phyloP scores from a whole-genome alignment of 2,888 invertebrate species.

The Aethes cnicana region DNA sequence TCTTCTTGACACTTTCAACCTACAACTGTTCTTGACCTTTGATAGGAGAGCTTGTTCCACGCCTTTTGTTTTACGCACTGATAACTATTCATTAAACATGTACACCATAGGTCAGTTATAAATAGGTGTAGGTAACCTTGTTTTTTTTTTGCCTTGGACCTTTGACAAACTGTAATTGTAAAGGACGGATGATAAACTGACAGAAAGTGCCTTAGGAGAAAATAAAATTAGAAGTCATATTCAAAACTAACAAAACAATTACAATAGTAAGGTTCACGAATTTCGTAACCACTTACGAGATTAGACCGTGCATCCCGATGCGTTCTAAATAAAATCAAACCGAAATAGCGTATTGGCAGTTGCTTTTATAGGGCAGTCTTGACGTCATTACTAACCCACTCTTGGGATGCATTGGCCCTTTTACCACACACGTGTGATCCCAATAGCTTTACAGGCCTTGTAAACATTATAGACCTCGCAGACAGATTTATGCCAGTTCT shows the following conservation, averaged over 20 bases:
- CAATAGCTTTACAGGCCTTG: slow-evolving; percentile 44
- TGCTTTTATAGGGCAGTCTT: slow-evolving; percentile 45
- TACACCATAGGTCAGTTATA: too few species aligned
- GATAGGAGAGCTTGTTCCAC: neutral
- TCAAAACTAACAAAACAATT: slow-evolving; percentile 8
- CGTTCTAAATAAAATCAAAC: slow-evolving; percentile 46
- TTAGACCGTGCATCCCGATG: slow-evolving; percentile 44
- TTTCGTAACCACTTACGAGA: slow-evolving; percentile 28
- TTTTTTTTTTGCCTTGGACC: too few species aligned
- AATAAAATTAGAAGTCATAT: too few species aligned
- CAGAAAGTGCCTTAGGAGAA: too few species aligned
- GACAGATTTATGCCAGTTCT: slow-evolving; percentile 43
- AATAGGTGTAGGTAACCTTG: too few species aligned
- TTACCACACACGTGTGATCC: slow-evolving; percentile 52
- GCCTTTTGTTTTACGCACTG: slow-evolving; percentile 1
- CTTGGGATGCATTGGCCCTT: slow-evolving; percentile 59
- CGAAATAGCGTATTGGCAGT: slow-evolving; percentile 45
- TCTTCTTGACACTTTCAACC: slow-evolving; percentile 21
- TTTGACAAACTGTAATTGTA: too few species aligned
- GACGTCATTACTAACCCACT: slow-evolving; percentile 69
- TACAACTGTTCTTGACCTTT: slow-evolving; percentile 17
- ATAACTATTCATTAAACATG: neutral
- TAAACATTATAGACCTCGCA: slow-evolving; percentile 34
- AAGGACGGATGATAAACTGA: too few species aligned
- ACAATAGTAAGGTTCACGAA: slow-evolving; percentile 19